Evolutionary conservation across 2,113 vertebrate genomes (phyloP).

Genomic region (Sylvilagus bachmani): DNA sequence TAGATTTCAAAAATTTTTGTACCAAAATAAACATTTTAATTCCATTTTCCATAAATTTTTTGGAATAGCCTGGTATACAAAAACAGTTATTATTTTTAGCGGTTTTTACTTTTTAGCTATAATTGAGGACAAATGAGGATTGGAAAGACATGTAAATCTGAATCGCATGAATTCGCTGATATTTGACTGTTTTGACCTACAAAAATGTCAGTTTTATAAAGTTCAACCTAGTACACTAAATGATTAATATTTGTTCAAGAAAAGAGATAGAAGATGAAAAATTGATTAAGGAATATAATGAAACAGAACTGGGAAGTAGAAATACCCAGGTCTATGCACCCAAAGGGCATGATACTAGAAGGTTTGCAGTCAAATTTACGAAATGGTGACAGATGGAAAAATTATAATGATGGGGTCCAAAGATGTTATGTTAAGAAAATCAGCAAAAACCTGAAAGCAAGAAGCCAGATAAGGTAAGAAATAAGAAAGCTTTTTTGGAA

Average conservation of each 20-base stretch:
- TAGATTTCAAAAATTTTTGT: too few relatives aligned
- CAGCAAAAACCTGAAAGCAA: conserved; percentile 13
- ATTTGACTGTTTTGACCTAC: background rate
- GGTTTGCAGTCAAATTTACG: background rate
- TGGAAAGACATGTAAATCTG: background rate
- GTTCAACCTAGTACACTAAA: background rate
- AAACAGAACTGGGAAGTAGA: background rate
- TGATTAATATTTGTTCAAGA: background rate
- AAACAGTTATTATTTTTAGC: too few relatives aligned
- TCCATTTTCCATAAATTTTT: too few relatives aligned
- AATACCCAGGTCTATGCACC: background rate
- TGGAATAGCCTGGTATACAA: too few relatives aligned
- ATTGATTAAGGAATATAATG: conserved; percentile 19
- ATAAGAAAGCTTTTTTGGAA: conserved; percentile 30
- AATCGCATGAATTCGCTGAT: conserved; percentile 17
- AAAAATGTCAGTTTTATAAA: background rate
- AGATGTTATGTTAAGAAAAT: conserved; percentile 44
- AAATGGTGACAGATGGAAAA: conserved; percentile 61
- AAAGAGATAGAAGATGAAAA: background rate
- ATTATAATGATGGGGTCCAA: conserved; percentile 20
- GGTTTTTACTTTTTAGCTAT: background rate
- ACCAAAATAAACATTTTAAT: too few relatives aligned
- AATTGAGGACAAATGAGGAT: conserved; percentile 3
- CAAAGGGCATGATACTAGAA: background rate
- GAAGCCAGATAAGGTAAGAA: conserved; percentile 46